Evolutionary conservation across 2,888 invertebrate species (phyloP).

Genomic region (Plagodis dolabraria): DNA sequence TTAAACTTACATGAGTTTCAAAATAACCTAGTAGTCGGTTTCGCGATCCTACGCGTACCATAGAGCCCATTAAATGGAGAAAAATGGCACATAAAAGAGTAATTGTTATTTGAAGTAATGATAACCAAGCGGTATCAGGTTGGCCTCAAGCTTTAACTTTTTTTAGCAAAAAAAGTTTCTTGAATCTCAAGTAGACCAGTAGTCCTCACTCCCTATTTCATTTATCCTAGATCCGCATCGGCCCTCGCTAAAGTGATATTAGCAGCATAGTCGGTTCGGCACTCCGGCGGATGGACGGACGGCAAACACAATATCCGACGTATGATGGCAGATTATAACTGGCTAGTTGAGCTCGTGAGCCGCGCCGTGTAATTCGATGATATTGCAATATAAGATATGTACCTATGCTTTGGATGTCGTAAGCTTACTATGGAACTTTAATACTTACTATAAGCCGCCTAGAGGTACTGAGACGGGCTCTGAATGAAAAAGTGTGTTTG

Average conservation of each 20-base stretch:
- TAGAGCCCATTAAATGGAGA: no score
- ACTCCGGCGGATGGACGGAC: slow-evolving; percentile 42
- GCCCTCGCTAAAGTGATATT: slow-evolving; percentile 54
- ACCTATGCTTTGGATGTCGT: slow-evolving; percentile 1
- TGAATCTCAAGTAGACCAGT: neutral
- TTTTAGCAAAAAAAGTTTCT: no score
- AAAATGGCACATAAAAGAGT: no score
- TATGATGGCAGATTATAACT: slow-evolving; percentile 54
- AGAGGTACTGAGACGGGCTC: no score
- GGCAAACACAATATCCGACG: slow-evolving; percentile 68
- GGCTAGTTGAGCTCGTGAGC: slow-evolving; percentile 36
- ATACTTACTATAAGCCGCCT: no score
- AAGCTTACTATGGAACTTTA: neutral
- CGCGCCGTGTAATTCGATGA: slow-evolving; percentile 40
- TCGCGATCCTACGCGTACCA: no score
- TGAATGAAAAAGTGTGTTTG: no score
- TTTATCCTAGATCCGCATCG: slow-evolving; percentile 19
- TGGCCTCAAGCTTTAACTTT: no score
- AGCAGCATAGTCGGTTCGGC: slow-evolving; percentile 48
- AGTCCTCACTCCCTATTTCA: neutral
- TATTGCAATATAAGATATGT: slow-evolving; percentile 33
- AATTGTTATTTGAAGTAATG: no score
- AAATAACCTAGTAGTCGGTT: no score
- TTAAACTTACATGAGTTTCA: no score
- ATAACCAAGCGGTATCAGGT: no score